Conservation (phyloP, 2,888 invertebrate species). For the Lasioglossum villosulum region DNA sequence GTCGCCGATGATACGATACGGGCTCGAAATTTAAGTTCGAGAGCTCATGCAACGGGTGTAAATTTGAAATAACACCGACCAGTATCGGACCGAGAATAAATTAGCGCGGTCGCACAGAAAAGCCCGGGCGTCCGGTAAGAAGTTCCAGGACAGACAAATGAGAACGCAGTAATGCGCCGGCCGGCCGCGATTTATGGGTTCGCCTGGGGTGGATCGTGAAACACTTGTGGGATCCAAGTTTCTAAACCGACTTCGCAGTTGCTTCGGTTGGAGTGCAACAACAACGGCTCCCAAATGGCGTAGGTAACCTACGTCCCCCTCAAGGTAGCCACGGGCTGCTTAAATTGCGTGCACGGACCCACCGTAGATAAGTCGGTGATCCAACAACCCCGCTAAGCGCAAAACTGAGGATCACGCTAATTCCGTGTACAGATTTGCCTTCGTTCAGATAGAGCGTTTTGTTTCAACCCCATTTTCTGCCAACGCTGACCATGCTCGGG, state of each 20-base stretch:
- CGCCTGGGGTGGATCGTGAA: constrained; percentile 54
- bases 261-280: constrained; percentile 47
- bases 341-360: constrained; percentile 33
- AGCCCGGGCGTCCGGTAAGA: constrained; percentile 17
- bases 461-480: background rate
- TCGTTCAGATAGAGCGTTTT: background rate
- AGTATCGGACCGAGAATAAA: constrained; percentile 44
- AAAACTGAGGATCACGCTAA: constrained; percentile 18
- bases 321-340: background rate
- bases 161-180: constrained; percentile 51
- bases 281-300: constrained; percentile 67
- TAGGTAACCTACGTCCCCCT: constrained; percentile 52
- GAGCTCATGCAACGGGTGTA: background rate
- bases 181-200: constrained; percentile 63
- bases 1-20: background rate
- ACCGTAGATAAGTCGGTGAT: background rate
- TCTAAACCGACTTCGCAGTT: constrained; percentile 66
- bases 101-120: constrained; percentile 51
- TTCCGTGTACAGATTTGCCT: background rate
- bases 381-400: background rate
- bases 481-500: background rate
- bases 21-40: background rate
- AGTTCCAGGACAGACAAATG: constrained; percentile 45
- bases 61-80: constrained; percentile 27
- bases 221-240: constrained; percentile 67